phyloP scores from a whole-genome alignment of 2,888 invertebrate genomes.

The Melangyna quadrimaculata region DNA sequence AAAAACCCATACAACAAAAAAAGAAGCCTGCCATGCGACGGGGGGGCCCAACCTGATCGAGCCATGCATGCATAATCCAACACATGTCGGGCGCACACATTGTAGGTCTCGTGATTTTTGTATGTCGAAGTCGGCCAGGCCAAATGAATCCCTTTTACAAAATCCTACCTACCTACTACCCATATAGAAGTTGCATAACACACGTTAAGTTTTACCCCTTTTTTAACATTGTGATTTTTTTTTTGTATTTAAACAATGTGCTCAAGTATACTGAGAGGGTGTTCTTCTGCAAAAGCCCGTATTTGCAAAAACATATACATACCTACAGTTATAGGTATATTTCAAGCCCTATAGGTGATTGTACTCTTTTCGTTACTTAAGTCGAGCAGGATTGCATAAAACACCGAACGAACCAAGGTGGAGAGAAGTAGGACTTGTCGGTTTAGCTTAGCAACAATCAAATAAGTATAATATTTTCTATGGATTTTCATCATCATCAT shows the following conservation, averaged over 20 bases:
- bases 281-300: constrained; percentile 30
- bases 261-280: constrained; percentile 15
- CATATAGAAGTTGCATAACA: constrained; percentile 33
- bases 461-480: constrained; percentile 55
- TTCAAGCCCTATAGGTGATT: constrained; percentile 60
- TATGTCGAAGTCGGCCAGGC: constrained; percentile 10
- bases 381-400: not conserved
- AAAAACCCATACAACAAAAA: not conserved
- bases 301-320: constrained; percentile 1
- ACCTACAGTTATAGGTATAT: too few species aligned
- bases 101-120: constrained; percentile 55
- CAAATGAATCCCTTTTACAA: constrained; percentile 22
- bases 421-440: not conserved
- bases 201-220: constrained; percentile 36
- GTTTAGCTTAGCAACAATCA: constrained; percentile 53
- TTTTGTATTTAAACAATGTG: constrained; percentile 21
- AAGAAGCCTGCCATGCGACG: constrained; percentile 34
- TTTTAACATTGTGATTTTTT: constrained; percentile 32
- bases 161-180: constrained; percentile 15
- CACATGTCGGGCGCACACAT: constrained; percentile 63
- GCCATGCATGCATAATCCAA: constrained; percentile 34
- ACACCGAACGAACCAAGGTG: not conserved
- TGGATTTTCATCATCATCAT: constrained; percentile 50
- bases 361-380: constrained; percentile 60
- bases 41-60: not conserved